A percentile compares a stretch with the other conserved stretches of the same genome.
phyloP scores from a whole-genome alignment of 2,888 invertebrate species.

The Seira ritae region DNA sequence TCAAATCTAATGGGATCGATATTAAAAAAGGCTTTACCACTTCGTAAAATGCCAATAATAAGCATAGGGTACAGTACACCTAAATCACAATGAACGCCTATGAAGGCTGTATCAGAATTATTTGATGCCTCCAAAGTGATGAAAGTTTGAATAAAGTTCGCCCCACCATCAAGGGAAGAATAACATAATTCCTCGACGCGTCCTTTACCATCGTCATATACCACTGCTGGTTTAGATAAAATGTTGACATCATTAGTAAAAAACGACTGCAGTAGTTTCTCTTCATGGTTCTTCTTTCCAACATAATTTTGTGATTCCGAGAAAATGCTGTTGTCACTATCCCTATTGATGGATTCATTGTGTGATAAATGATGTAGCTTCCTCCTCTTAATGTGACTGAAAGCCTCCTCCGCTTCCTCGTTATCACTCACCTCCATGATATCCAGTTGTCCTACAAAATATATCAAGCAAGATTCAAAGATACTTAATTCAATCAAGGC shows the following conservation, averaged over 20 bases:
- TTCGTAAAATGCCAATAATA: slow-evolving; percentile 34
- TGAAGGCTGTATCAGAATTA: neutral
- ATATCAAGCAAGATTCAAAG: too few species aligned
- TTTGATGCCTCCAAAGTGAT: neutral
- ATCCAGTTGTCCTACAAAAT: too few species aligned
- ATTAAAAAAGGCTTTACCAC: slow-evolving; percentile 33
- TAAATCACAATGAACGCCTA: slow-evolving; percentile 25
- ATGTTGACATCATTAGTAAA: neutral
- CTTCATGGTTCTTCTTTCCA: too few species aligned
- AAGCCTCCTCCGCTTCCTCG: too few species aligned
- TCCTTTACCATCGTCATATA: slow-evolving; percentile 43
- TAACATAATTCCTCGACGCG: slow-evolving; percentile 15
- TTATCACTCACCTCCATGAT: too few species aligned
- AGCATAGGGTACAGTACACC: slow-evolving; percentile 33
- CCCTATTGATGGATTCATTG: too few species aligned
- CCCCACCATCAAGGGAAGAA: neutral
- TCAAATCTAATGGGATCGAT: neutral
- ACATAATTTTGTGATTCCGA: too few species aligned
- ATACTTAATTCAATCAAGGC: too few species aligned
- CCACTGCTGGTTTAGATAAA: neutral
- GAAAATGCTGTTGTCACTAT: too few species aligned
- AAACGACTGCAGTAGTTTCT: neutral
- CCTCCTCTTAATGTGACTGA: too few species aligned
- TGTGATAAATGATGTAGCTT: too few species aligned
- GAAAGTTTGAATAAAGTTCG: too few species aligned